These are phyloP conservation scores for Xestia c-nigrum DNA, from an alignment of 2,888 invertebrate species.

Conservation along the genomic window DNA sequence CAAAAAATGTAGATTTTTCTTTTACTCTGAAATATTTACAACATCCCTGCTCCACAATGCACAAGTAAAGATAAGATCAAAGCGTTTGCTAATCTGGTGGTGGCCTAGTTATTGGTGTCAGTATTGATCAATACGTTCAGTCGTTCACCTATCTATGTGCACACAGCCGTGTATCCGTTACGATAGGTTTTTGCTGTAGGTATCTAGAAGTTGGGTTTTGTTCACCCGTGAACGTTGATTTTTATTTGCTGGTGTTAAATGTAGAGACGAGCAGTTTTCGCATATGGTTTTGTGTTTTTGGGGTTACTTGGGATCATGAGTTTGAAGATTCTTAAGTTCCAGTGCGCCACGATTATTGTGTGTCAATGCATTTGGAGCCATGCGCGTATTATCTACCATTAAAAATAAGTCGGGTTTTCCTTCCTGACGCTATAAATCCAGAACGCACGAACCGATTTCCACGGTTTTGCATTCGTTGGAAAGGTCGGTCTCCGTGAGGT, in stretches of 20 bases:
- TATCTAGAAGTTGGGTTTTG: background rate
- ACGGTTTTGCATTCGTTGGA: too few relatives aligned
- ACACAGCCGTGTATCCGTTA: slow-evolving; percentile 27
- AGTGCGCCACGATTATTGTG: background rate
- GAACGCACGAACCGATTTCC: too few relatives aligned
- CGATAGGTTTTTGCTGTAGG: slow-evolving; percentile 32
- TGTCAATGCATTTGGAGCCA: background rate
- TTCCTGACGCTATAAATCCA: too few relatives aligned
- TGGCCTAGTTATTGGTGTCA: slow-evolving; percentile 50
- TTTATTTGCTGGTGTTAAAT: background rate
- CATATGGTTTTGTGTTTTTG: background rate
- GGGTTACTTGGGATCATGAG: background rate
- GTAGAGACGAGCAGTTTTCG: background rate
- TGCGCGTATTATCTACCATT: too few relatives aligned
- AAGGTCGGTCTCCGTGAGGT: too few relatives aligned
- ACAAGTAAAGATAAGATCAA: slow-evolving; percentile 48
- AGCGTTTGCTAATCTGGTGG: slow-evolving; percentile 52
- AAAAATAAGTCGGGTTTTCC: too few relatives aligned
- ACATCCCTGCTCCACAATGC: slow-evolving; percentile 29
- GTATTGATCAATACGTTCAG: slow-evolving; percentile 58
- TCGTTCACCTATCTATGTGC: slow-evolving; percentile 10
- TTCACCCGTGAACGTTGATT: slow-evolving; percentile 6
- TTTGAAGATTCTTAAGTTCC: background rate
- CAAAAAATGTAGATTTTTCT: slow-evolving; percentile 2
- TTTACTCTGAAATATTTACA: slow-evolving; percentile 33